Percentiles rank a stretch among this genome's conserved stretches.
Evolutionary conservation across 1,140 invertebrate genomes (phyloP).

Genomic region (Achatina immaculata): DNA sequence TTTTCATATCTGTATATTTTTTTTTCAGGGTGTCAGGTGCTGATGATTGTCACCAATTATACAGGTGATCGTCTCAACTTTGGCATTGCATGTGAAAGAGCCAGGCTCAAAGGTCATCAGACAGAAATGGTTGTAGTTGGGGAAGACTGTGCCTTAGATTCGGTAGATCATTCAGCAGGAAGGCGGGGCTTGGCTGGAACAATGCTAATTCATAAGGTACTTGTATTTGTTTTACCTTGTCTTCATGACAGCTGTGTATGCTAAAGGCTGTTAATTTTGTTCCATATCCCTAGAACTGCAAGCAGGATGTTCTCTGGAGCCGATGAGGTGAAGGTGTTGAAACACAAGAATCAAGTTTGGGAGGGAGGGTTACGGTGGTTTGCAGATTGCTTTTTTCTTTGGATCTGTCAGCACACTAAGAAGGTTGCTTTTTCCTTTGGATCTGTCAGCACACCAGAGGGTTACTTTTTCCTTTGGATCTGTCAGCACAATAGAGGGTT

Average conservation of each 20-base stretch:
- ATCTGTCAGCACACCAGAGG: too few relatives aligned
- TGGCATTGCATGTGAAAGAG: conserved; percentile 84
- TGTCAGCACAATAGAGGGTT: too few relatives aligned
- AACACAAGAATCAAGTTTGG: neutral
- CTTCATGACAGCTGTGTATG: too few relatives aligned
- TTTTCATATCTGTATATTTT: neutral
- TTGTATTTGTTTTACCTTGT: too few relatives aligned
- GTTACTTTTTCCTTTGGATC: too few relatives aligned
- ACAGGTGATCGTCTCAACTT: conserved; percentile 90
- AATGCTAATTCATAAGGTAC: conserved; percentile 81
- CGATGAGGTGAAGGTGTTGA: too few relatives aligned
- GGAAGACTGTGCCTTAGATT: conserved; percentile 80
- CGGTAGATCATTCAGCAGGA: conserved; percentile 74
- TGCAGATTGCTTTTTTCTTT: too few relatives aligned
- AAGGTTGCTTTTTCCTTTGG: too few relatives aligned
- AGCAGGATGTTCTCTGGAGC: too few relatives aligned
- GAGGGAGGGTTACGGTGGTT: neutral
- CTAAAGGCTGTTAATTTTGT: too few relatives aligned
- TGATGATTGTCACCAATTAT: conserved; percentile 87
- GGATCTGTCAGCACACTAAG: too few relatives aligned
- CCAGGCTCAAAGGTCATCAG: conserved; percentile 77
- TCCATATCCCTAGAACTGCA: too few relatives aligned
- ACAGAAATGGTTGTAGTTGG: conserved; percentile 79
- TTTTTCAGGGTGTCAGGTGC: conserved; percentile 73
- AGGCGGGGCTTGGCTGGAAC: conserved; percentile 83